A percentile compares a stretch with the other conserved stretches of the same genome.
phyloP scores from a whole-genome alignment of 2,888 invertebrate genomes.

The Stenchaetothrips biformis region DNA sequence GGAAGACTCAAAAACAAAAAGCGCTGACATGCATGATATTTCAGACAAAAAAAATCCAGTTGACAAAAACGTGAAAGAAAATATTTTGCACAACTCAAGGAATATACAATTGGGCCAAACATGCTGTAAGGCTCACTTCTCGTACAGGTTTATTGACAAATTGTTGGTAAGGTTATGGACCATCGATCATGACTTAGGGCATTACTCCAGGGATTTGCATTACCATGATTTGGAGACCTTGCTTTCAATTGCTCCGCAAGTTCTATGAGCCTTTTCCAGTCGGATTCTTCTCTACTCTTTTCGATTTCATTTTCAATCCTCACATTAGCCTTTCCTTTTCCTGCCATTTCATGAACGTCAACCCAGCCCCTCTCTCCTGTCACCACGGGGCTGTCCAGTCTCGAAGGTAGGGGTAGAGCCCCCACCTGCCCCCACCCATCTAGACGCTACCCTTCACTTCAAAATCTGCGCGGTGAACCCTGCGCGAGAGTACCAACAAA shows the following conservation, averaged over 20 bases:
- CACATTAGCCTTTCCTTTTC: slow-evolving; percentile 57
- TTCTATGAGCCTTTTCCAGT: slow-evolving; percentile 87
- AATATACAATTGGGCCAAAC: no score
- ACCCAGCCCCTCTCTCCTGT: neutral
- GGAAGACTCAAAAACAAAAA: neutral
- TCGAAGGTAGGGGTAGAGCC: no score
- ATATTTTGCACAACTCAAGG: no score
- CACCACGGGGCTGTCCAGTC: neutral
- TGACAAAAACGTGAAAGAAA: no score
- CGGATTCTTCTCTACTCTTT: slow-evolving; percentile 83
- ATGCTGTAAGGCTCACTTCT: no score
- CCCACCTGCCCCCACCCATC: no score
- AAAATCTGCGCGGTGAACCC: no score
- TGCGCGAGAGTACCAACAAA: no score
- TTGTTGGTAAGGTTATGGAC: slow-evolving; percentile 7
- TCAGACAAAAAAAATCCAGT: no score
- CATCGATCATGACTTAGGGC: slow-evolving; percentile 30
- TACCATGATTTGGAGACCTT: slow-evolving; percentile 71
- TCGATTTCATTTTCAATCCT: slow-evolving; percentile 87
- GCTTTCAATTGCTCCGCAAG: slow-evolving; percentile 77
- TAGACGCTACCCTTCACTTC: no score
- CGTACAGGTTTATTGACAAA: neutral
- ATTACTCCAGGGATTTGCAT: slow-evolving; percentile 35
- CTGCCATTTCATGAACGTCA: slow-evolving; percentile 52
- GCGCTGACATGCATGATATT: neutral